Evolutionary conservation across 2,797 vertebrate species (phyloP), one percentile per base, ranked within the genome.

Genomic region (Helarctos malayanus): DNA sequence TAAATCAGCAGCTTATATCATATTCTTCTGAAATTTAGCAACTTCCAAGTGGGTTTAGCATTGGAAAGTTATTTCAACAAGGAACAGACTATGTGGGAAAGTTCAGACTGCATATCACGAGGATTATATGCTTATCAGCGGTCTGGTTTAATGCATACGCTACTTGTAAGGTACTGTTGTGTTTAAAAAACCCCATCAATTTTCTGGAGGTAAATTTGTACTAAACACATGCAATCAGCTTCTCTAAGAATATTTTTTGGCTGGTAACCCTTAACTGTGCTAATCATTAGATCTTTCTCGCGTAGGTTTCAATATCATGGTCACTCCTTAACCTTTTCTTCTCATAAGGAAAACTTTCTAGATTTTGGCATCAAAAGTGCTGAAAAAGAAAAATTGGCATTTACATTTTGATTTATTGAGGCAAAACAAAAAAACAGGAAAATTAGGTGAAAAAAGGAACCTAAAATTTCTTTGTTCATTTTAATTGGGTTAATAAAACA

Each of bases 381-480:
- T 96, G 7, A 83, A 83, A 96, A 95, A 68, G n/a, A 76, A 97
- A 93, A 94, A 49, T 56, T 41, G 63, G 18, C 25, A 95, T 80
- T 96, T 95, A 38, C 23, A n/a, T 38, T 73, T 78, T 82, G 79
- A 88, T 88, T 94, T 89, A 71, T 57, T 92, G 71, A 84, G 29
- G 83, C 18, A 89, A 94, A 97, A 85, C 18, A 71, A 93, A 87
- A 27, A 18, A 25, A 0, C 29, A 79, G 12, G 52, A 75, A 89
- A 89, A 88, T 38, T 65, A 93, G 96, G 29, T 68, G 27, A 94
- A 94, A 93, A 61, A 35, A 47, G 13, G 9, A 87, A 82, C 35
- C 49, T 52, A 56, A 87, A 59, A 21, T 56, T 73, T 47, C 29
- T 75, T 82, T 68, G 41, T 21, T 84, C 41, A 38, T 35, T 81